phyloP scores from a whole-genome alignment of 1,140 invertebrate species.

The Heliconius eleuchia region DNA sequence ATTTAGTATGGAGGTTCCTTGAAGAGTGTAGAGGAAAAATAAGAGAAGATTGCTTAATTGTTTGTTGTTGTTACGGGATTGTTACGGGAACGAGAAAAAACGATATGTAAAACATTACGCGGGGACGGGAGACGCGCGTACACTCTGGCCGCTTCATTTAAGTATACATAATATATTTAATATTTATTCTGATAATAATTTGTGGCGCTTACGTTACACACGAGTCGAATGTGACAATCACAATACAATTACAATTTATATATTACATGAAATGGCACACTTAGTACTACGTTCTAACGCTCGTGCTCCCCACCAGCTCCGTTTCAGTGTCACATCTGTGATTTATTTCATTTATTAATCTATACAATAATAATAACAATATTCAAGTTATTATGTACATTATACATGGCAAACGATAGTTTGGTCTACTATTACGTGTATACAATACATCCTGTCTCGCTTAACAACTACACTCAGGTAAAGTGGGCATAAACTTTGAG shows the following conservation, averaged over 20 bases:
- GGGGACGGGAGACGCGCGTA: too few relatives aligned
- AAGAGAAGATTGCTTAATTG: too few relatives aligned
- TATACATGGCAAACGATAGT: conserved; percentile 72
- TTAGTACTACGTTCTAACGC: conserved; percentile 13
- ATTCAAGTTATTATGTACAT: conserved; percentile 59
- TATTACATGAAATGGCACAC: conserved; percentile 37
- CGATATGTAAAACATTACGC: too few relatives aligned
- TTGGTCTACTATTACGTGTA: conserved; percentile 55
- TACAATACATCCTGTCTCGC: not conserved
- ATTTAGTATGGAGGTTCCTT: too few relatives aligned
- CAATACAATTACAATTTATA: conserved; percentile 8
- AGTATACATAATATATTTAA: conserved; percentile 2
- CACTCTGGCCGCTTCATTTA: not conserved
- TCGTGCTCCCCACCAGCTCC: not conserved
- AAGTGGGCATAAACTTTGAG: conserved; percentile 3
- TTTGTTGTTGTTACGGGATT: too few relatives aligned
- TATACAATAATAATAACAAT: conserved; percentile 40
- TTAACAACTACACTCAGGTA: conserved; percentile 4
- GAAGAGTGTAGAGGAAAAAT: too few relatives aligned
- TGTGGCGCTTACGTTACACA: conserved; percentile 2
- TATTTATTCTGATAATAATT: not conserved
- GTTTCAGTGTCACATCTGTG: not conserved
- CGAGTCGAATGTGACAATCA: conserved; percentile 1
- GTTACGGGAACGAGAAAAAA: too few relatives aligned
- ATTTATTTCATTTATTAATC: conserved; percentile 23